These are phyloP conservation scores for Otolemur garnettii DNA, from an alignment of 2,113 vertebrate genomes.

Conservation along the genomic window DNA sequence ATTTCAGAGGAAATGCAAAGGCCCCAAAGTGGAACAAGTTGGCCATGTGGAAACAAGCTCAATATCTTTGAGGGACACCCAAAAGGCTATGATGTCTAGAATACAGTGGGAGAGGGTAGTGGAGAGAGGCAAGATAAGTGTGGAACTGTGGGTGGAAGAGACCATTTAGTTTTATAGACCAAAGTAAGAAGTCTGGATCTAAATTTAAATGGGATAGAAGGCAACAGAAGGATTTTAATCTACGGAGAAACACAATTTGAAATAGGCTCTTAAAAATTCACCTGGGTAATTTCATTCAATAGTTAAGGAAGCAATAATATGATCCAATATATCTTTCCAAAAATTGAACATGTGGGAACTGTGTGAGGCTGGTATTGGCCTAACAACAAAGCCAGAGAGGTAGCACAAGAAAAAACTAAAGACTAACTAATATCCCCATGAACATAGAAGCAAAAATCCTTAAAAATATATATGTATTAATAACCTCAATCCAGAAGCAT, in stretches of 20 bases:
- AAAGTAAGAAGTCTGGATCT: background rate
- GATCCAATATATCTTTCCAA: background rate
- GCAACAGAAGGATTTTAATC: constrained; percentile 15
- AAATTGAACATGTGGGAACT: background rate
- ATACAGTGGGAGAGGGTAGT: background rate
- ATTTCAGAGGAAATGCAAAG: background rate
- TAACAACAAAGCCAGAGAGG: constrained; percentile 32
- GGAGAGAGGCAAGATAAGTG: background rate
- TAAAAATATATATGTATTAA: background rate
- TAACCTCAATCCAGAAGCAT: background rate
- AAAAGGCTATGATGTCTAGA: background rate
- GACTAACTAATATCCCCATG: background rate
- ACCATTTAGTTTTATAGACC: background rate
- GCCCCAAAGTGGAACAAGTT: background rate
- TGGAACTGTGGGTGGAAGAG: background rate
- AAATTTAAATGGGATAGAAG: constrained; percentile 40
- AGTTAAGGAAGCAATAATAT: constrained; percentile 44
- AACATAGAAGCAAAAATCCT: background rate
- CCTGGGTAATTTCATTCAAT: constrained; percentile 18
- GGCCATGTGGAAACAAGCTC: background rate
- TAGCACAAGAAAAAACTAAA: constrained; percentile 22
- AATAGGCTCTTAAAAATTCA: constrained; percentile 3
- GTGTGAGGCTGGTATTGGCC: background rate
- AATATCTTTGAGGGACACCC: background rate
- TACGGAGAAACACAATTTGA: background rate